Conservation (phyloP, 2,113 vertebrate genomes). For the Oxygymnocypris stewartii region DNA sequence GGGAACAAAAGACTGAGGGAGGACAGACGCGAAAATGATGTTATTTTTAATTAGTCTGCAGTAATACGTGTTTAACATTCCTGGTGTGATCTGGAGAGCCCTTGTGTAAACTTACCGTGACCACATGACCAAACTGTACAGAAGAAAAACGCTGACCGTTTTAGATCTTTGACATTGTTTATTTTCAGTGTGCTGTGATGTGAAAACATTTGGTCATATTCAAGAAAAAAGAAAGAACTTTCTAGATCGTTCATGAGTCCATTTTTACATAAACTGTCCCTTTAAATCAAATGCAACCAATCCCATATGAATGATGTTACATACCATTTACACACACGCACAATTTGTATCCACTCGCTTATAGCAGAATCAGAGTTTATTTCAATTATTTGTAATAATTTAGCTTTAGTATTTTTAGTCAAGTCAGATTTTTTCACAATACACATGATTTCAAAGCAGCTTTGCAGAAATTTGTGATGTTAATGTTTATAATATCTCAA, state of each 20-base stretch:
- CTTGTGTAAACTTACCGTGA: background rate
- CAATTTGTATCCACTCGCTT: background rate
- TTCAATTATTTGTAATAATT: background rate
- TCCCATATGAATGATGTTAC: background rate
- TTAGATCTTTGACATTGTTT: background rate
- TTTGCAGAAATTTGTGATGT: background rate
- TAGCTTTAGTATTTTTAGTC: too few species aligned
- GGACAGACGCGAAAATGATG: conserved; percentile 29
- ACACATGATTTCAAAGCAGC: background rate
- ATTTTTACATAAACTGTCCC: background rate
- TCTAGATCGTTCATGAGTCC: background rate
- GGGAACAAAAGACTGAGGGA: conserved; percentile 31
- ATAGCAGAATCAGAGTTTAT: too few species aligned
- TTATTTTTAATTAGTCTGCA: conserved; percentile 55
- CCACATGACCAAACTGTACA: background rate
- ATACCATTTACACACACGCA: background rate
- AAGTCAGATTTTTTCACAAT: background rate
- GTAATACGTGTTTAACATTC: conserved; percentile 39
- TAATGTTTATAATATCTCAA: too few species aligned
- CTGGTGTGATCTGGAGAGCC: background rate
- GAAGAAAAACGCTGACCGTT: background rate
- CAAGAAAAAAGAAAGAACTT: background rate
- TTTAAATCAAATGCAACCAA: background rate
- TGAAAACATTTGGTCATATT: background rate
- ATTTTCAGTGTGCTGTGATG: background rate